Conservation (phyloP, 1,140 invertebrate species). For the Thaumetopoea pityocampa region DNA sequence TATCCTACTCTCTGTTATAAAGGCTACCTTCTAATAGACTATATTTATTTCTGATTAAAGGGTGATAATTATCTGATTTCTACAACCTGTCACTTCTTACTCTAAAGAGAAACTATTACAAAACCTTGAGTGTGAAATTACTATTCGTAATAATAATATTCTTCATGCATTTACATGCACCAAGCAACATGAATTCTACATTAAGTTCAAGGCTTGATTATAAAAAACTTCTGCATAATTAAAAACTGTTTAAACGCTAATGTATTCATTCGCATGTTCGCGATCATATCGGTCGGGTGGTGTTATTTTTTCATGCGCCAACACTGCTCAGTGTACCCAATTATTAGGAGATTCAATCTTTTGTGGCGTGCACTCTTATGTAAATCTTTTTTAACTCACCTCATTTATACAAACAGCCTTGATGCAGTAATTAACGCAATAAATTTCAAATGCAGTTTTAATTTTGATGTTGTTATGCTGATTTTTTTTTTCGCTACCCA, state of each 20-base stretch:
- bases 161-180: conserved; percentile 13
- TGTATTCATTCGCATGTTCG: conserved; percentile 40
- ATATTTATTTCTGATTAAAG: too few species aligned
- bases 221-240: conserved; percentile 48
- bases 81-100: too few species aligned
- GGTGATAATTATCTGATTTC: too few species aligned
- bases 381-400: conserved; percentile 38
- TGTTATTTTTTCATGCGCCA: conserved; percentile 33
- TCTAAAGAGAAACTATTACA: too few species aligned
- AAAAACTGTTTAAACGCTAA: conserved; percentile 43
- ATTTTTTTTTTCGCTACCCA: conserved; percentile 9
- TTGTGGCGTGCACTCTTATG: conserved; percentile 49
- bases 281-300: conserved; percentile 39
- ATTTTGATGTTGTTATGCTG: conserved; percentile 7
- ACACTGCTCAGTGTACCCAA: conserved; percentile 32
- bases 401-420: conserved; percentile 26
- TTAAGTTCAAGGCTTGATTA: conserved; percentile 46
- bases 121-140: not conserved
- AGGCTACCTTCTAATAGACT: too few species aligned
- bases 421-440: conserved; percentile 48
- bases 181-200: conserved; percentile 24
- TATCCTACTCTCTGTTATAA: too few species aligned
- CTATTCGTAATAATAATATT: conserved; percentile 8
- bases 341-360: conserved; percentile 50
- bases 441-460: conserved; percentile 18